Conservation (phyloP, 2,113 vertebrate species). For the Hipposideros armiger region DNA sequence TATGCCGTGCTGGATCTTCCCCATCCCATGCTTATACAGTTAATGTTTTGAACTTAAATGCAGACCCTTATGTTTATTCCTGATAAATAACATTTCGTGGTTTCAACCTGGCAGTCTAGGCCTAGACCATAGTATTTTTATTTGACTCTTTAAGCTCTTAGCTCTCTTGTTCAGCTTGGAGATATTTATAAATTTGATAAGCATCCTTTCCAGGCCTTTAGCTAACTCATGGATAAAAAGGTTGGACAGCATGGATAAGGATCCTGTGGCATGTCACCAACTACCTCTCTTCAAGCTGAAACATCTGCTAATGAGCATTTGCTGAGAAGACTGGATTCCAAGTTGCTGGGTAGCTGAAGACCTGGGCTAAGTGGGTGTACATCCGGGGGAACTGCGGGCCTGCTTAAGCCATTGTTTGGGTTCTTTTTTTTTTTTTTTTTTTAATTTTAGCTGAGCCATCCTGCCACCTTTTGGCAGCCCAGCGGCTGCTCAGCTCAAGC, state of each 20-base stretch:
- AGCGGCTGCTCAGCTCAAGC: no score
- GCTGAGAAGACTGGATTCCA: neutral
- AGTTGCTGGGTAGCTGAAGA: neutral
- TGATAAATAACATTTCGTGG: neutral
- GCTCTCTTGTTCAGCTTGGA: neutral
- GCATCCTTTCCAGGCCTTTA: neutral
- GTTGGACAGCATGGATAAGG: neutral
- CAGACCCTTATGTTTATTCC: neutral
- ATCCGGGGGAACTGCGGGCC: neutral
- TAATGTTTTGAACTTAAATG: conserved; percentile 38
- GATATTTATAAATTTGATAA: neutral
- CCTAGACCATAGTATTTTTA: neutral
- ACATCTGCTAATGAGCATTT: neutral
- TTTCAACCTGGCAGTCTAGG: neutral
- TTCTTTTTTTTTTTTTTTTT: neutral
- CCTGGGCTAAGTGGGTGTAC: neutral
- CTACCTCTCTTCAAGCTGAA: neutral
- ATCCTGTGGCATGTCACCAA: neutral
- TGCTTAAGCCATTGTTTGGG: neutral
- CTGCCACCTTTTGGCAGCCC: no score
- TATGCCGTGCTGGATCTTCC: neutral
- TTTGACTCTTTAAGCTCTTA: conserved; percentile 7
- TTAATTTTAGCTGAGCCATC: no score
- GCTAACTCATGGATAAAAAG: conserved; percentile 13
- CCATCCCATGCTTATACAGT: neutral